Conservation (phyloP, 2,113 vertebrate genomes). For the Bujurquina vittata region DNA sequence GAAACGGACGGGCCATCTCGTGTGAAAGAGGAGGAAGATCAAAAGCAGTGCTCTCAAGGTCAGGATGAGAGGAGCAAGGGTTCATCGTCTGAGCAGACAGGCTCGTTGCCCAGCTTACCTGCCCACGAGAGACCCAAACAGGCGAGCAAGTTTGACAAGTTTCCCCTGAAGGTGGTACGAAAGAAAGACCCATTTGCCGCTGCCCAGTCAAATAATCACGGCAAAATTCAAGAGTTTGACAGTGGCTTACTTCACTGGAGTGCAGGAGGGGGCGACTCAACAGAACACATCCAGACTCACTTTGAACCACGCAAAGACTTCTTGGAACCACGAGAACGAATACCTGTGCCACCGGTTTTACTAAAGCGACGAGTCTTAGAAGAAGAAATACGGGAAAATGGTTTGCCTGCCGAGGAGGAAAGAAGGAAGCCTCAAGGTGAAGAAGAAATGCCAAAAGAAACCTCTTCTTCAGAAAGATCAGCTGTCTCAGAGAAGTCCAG, state of each 20-base stretch:
- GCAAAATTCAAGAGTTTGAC: constrained; percentile 93
- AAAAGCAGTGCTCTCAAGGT: constrained; percentile 46
- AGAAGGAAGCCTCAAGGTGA: constrained; percentile 75
- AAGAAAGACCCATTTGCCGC: constrained; percentile 92
- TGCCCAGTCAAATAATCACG: constrained; percentile 87
- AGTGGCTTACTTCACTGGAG: constrained; percentile 97
- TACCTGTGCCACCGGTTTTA: constrained; percentile 66
- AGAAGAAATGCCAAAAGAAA: constrained; percentile 59
- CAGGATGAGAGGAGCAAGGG: constrained; percentile 65
- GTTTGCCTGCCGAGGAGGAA: constrained; percentile 67
- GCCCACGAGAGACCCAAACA: constrained; percentile 86
- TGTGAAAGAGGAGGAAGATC: constrained; percentile 73
- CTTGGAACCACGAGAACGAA: constrained; percentile 79
- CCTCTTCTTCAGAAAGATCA: constrained; percentile 48
- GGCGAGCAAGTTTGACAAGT: constrained; percentile 97
- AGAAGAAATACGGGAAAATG: constrained; percentile 74
- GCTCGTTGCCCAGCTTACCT: constrained; percentile 29
- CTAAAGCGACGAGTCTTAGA: constrained; percentile 80
- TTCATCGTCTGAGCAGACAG: constrained; percentile 51
- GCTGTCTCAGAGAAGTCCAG: constrained; percentile 35
- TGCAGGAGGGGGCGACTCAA: constrained; percentile 96
- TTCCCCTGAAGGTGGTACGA: constrained; percentile 92
- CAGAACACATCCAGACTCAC: constrained; percentile 98
- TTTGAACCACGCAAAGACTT: constrained; percentile 91
- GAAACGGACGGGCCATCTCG: constrained; percentile 29